Conservation (phyloP, 2,797 vertebrate genomes). For the Argentina silus region DNA sequence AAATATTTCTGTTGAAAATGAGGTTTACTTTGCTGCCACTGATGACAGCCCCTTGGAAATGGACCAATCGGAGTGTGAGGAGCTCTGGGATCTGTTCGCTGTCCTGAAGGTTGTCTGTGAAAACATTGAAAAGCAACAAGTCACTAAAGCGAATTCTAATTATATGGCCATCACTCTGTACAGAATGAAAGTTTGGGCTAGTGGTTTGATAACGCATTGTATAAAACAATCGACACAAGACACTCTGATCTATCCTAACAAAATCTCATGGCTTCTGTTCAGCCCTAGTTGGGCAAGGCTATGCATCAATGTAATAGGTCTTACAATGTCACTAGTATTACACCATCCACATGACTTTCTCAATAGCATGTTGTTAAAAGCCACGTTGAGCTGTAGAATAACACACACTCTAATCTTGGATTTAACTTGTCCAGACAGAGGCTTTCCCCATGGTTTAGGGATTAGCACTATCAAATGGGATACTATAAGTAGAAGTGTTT, state of each 20-base stretch:
- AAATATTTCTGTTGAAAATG: neutral
- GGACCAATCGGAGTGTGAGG: constrained; percentile 82
- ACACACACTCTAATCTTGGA: constrained; percentile 44
- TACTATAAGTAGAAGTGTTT: constrained; percentile 45
- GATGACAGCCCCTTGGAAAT: constrained; percentile 89
- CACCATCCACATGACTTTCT: constrained; percentile 26
- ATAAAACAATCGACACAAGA: neutral
- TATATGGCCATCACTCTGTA: too few relatives aligned
- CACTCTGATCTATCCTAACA: neutral
- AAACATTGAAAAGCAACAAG: constrained; percentile 5
- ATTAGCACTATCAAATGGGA: constrained; percentile 50
- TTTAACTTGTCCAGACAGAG: constrained; percentile 39
- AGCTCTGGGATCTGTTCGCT: constrained; percentile 79
- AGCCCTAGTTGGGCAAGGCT: neutral
- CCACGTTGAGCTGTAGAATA: constrained; percentile 1
- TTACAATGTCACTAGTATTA: constrained; percentile 29
- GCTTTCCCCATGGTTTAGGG: constrained; percentile 49
- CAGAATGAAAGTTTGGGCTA: too few relatives aligned
- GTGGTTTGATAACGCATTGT: neutral
- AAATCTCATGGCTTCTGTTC: neutral
- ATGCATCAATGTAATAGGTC: neutral
- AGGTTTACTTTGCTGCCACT: constrained; percentile 87
- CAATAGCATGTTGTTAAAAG: constrained; percentile 26
- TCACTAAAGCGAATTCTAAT: neutral
- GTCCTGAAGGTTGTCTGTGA: constrained; percentile 82